Evolutionary conservation across 2,113 vertebrate species (phyloP), one percentile per base, ranked within the genome.

Genomic region (Oreochromis niloticus): DNA sequence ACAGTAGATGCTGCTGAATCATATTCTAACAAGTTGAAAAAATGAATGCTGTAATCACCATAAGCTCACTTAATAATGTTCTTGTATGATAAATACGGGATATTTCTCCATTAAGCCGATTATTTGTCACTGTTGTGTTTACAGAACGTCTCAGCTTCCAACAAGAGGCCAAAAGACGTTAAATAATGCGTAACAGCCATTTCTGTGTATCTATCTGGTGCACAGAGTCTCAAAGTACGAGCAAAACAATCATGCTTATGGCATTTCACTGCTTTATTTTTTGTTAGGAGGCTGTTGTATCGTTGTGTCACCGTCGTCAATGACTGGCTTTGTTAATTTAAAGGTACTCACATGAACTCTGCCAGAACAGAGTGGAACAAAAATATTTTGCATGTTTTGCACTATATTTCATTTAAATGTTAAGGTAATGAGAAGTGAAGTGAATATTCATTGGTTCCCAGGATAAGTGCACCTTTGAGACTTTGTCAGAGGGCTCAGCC

Each of bases 391-490:
- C 27, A 52, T 19, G 46, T 34, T 52, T 34, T 50, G 16, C 9
- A 32, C 24, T 6, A 32, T 48, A 19, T 52, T 24, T 57, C 3
- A 39, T 59, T 63, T 22, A 19, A 56, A 68, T 46, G 55, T 9
- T 34, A 80, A 68, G 13, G 63, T 41, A 66, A 19, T 30, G 78
- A 68, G 43, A 24, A 50, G 19, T 68, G 9, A 73, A 83, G 36
- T 30, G 68, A 57, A 71, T 55, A n/a, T 30, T 46, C 39, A 71
- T 7, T 68, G 32, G 19, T 55, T n/a, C 46, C 22, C 14, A 24
- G 84, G 43, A 50, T 43, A 50, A 82, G 89, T 94, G 55, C 84
- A 90, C 4, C 85, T 89, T 92, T 90, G 90, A 92, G 90, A 81
- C 52, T 78, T 50, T 73, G 82, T 83, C 16, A 36, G 55, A 63